These are phyloP conservation scores for Globodera rostochiensis DNA, from an alignment of 1,140 invertebrate species.

Conservation along the genomic window DNA sequence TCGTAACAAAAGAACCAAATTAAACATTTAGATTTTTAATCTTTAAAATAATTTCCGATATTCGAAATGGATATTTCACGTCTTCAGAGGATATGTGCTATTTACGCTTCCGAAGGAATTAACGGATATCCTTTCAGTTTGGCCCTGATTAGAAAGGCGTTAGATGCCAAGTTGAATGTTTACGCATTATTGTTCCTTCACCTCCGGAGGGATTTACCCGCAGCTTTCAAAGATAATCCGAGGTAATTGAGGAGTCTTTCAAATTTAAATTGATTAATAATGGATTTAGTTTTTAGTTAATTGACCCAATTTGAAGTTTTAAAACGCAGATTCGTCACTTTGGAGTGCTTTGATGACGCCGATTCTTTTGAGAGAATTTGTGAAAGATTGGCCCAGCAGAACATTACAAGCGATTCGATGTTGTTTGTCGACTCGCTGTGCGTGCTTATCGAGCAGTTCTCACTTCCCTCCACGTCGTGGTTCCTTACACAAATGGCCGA, in stretches of 20 bases:
- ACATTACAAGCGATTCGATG: conserved; percentile 7
- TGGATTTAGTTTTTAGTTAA: not conserved
- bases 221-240: not conserved
- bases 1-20: too few species aligned
- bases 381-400: not conserved
- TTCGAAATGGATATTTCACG: not conserved
- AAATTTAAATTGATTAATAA: too few species aligned
- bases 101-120: not conserved
- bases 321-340: conserved; percentile 8
- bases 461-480: conserved; percentile 26
- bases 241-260: not conserved
- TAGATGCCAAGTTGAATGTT: conserved; percentile 18
- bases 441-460: conserved; percentile 34
- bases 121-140: conserved; percentile 20
- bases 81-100: not conserved
- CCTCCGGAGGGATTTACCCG: conserved; percentile 23
- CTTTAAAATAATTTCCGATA: too few species aligned
- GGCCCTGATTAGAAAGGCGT: conserved; percentile 10
- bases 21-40: too few species aligned
- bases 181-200: conserved; percentile 25
- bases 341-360: conserved; percentile 14
- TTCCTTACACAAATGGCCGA: conserved; percentile 14
- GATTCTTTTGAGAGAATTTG: conserved; percentile 8
- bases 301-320: conserved; percentile 2
- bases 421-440: conserved; percentile 29